phyloP scores from a whole-genome alignment of 1,140 invertebrate species.

The Venustaconcha ellipsiformis region DNA sequence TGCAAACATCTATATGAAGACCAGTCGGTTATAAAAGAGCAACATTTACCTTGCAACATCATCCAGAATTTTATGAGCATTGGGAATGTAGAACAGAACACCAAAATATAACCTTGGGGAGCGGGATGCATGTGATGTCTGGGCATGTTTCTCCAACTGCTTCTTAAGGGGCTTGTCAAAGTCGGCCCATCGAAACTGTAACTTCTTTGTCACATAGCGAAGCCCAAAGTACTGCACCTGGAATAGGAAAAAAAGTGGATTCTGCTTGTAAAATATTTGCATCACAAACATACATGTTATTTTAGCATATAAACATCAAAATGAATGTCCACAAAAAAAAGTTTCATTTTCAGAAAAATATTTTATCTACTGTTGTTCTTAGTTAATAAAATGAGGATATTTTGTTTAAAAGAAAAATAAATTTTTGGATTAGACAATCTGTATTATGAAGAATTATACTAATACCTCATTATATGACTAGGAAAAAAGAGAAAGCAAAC shows the following conservation, averaged over 20 bases:
- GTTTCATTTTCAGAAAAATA: neutral
- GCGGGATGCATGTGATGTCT: conserved; percentile 38
- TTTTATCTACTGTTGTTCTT: neutral
- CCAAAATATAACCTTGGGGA: conserved; percentile 82
- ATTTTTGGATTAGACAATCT: neutral
- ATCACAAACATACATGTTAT: neutral
- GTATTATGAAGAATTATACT: neutral
- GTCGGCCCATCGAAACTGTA: conserved; percentile 83
- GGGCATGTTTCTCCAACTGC: conserved; percentile 92
- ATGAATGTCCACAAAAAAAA: conserved; percentile 1
- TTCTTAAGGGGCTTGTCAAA: conserved; percentile 91
- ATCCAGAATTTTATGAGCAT: conserved; percentile 75
- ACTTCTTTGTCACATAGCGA: conserved; percentile 65
- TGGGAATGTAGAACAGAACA: conserved; percentile 94
- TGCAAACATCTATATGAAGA: neutral
- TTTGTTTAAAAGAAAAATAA: neutral
- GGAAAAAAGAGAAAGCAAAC: no score
- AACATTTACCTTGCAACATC: conserved; percentile 83
- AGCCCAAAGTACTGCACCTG: conserved; percentile 66
- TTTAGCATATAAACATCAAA: neutral
- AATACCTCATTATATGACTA: no score
- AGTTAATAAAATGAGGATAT: neutral
- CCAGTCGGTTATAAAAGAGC: neutral
- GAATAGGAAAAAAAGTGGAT: conserved; percentile 8
- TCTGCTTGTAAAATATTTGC: neutral